Evolutionary conservation across 2,888 invertebrate genomes (phyloP).

Genomic region (Hydropsyche betteni): DNA sequence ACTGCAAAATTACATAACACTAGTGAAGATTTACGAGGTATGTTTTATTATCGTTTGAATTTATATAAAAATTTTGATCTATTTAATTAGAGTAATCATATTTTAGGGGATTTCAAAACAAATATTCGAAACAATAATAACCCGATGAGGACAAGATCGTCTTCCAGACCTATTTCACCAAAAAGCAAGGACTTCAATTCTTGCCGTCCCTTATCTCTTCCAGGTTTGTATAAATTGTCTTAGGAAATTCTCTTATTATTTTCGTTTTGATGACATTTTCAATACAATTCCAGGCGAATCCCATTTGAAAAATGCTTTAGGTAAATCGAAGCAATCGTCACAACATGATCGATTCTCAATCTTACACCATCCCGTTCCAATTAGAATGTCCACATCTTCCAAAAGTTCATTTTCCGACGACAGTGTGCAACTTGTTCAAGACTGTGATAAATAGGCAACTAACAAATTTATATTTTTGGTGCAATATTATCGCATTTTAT

Average conservation of each 20-base stretch:
- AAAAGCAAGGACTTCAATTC: constrained; percentile 45
- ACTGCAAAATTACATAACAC: constrained; percentile 51
- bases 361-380: constrained; percentile 61
- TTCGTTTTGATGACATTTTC: background rate
- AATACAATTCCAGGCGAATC: constrained; percentile 59
- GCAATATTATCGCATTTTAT: constrained; percentile 15
- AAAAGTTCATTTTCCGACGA: constrained; percentile 48
- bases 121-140: constrained; percentile 50
- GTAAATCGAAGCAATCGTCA: constrained; percentile 57
- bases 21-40: constrained; percentile 50
- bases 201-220: constrained; percentile 49
- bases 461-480: background rate
- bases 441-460: constrained; percentile 59
- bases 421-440: constrained; percentile 53
- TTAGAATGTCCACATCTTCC: constrained; percentile 56
- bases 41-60: background rate
- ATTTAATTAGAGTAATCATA: constrained; percentile 18
- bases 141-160: constrained; percentile 43
- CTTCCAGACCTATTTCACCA: constrained; percentile 49
- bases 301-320: constrained; percentile 61
- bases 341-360: constrained; percentile 61
- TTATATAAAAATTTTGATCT: background rate
- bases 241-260: too few species aligned
- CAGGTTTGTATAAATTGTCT: constrained; percentile 39
- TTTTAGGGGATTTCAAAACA: constrained; percentile 49